A percentile compares a stretch with the other conserved stretches of the same genome.
Evolutionary conservation across 1,140 invertebrate genomes (phyloP).

Genomic region (Drosophila subobscura): DNA sequence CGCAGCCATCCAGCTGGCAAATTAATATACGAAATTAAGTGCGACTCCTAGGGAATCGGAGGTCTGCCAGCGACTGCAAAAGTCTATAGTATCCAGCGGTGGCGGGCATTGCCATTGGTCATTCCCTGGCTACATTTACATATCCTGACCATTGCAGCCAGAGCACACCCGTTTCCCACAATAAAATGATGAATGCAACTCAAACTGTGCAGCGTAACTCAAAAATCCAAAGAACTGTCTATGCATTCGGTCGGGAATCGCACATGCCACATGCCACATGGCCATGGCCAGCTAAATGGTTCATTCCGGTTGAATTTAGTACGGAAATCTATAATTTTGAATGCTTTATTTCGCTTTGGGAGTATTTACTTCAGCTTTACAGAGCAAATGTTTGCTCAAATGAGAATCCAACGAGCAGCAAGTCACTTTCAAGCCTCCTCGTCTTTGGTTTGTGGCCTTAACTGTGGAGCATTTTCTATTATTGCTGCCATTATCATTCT

Average conservation of each 20-base stretch:
- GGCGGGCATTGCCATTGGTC: constrained; percentile 23
- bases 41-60: constrained; percentile 46
- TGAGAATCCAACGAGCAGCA: too few relatives aligned
- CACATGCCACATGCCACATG: constrained; percentile 2
- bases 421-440: neutral
- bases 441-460: constrained; percentile 41
- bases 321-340: constrained; percentile 9
- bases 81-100: constrained; percentile 63
- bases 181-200: constrained; percentile 77
- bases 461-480: constrained; percentile 50
- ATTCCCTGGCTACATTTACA: constrained; percentile 45
- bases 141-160: constrained; percentile 25
- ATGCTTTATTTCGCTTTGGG: neutral
- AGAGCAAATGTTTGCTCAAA: too few relatives aligned
- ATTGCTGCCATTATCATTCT: constrained; percentile 56
- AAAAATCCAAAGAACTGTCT: constrained; percentile 47
- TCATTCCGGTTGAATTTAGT: neutral
- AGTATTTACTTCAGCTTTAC: too few relatives aligned
- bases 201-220: constrained; percentile 76
- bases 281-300: constrained; percentile 14
- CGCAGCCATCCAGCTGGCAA: constrained; percentile 35
- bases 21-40: constrained; percentile 69
- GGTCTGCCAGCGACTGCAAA: constrained; percentile 55
- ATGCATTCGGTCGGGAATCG: constrained; percentile 33
- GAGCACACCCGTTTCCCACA: constrained; percentile 48